Conservation (phyloP, 2,888 invertebrate species). For the Epistrophe eligans region DNA sequence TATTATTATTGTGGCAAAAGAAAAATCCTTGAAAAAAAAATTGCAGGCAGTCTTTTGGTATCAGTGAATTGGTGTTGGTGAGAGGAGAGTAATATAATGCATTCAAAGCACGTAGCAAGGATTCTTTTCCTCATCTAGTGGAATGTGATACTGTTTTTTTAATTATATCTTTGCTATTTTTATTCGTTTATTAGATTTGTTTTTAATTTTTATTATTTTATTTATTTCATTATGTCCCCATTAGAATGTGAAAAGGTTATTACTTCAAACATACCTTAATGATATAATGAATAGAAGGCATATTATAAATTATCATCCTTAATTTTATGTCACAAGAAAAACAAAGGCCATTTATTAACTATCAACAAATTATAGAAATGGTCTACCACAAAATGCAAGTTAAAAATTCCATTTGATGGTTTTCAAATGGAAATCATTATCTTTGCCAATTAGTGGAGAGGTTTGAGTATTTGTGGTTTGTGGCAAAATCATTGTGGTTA, state of each 20-base stretch:
- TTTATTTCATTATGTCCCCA: constrained; percentile 42
- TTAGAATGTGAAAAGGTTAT: constrained; percentile 51
- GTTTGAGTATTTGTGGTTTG: constrained; percentile 45
- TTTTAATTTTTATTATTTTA: constrained; percentile 23
- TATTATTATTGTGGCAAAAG: constrained; percentile 37
- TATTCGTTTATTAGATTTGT: constrained; percentile 62
- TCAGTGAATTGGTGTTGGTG: background rate
- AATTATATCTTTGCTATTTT: constrained; percentile 63
- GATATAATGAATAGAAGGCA: background rate
- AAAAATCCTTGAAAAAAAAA: constrained; percentile 50
- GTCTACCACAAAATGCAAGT: background rate
- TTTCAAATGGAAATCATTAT: constrained; percentile 19
- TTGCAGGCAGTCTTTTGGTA: constrained; percentile 29
- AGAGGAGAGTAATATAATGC: constrained; percentile 28
- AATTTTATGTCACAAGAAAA: background rate
- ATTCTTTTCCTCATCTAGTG: constrained; percentile 24
- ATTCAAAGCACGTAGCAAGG: constrained; percentile 57
- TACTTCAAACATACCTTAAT: constrained; percentile 20
- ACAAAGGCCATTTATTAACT: background rate
- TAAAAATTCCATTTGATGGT: background rate
- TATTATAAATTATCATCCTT: background rate
- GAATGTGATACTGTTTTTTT: constrained; percentile 53
- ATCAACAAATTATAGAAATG: background rate
- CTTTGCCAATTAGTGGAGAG: constrained; percentile 47
- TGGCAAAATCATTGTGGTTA: constrained; percentile 34